Conservation (phyloP, 2,888 invertebrate species). For the Pristionchus fissidentatus region DNA sequence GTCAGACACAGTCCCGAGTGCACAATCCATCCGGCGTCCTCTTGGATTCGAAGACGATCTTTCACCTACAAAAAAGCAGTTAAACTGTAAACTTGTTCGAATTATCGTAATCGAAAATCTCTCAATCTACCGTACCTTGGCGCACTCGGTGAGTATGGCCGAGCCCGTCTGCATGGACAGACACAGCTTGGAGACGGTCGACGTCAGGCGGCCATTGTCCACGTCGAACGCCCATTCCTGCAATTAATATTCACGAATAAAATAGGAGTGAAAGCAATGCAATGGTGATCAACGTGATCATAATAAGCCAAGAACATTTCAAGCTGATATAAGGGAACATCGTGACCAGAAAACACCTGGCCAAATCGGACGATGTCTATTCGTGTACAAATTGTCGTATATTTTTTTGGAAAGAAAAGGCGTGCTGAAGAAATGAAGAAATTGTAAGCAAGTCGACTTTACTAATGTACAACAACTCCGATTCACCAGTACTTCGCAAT, state of each 20-base stretch:
- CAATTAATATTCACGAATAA: neutral
- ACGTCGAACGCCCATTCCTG: constrained; percentile 71
- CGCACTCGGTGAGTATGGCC: constrained; percentile 12
- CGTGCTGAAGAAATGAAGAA: neutral
- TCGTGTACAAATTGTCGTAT: too few species aligned
- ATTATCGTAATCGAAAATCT: neutral
- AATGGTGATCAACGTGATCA: neutral
- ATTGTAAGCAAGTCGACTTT: neutral
- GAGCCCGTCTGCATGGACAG: constrained; percentile 56
- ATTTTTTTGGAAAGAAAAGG: too few species aligned
- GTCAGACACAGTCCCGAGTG: constrained; percentile 57
- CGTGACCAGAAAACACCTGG: too few species aligned
- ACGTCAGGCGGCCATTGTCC: constrained; percentile 57
- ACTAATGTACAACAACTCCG: neutral
- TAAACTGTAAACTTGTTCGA: neutral
- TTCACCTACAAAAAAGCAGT: constrained; percentile 49
- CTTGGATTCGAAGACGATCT: constrained; percentile 51
- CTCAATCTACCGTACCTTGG: constrained; percentile 46
- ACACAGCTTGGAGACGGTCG: constrained; percentile 64
- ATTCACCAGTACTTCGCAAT: neutral
- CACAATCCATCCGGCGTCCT: constrained; percentile 61
- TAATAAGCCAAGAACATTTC: neutral
- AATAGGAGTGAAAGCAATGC: neutral
- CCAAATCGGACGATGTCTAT: too few species aligned
- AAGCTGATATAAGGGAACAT: too few species aligned